These are phyloP conservation scores for Cecropterus lyciades DNA, from an alignment of 1,140 invertebrate species.

Conservation along the genomic window DNA sequence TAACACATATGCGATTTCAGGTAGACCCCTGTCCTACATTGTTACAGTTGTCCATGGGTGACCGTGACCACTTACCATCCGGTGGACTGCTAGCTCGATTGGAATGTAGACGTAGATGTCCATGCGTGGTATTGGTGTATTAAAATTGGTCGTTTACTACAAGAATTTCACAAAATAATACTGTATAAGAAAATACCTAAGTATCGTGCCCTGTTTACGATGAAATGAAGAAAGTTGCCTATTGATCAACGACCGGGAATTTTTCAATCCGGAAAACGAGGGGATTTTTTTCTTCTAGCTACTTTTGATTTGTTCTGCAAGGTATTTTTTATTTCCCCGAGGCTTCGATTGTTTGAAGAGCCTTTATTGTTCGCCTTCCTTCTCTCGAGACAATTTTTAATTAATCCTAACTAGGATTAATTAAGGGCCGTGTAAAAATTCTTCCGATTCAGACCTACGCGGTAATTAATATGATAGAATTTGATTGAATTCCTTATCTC, in stretches of 20 bases:
- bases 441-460: not conserved
- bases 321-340: constrained; percentile 34
- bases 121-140: no score
- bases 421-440: constrained; percentile 20
- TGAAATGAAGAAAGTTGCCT: constrained; percentile 26
- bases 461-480: constrained; percentile 16
- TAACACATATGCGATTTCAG: no score
- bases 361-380: constrained; percentile 29
- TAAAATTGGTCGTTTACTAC: no score
- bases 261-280: constrained; percentile 28
- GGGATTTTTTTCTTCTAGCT: constrained; percentile 30
- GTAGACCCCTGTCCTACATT: no score
- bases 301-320: constrained; percentile 35
- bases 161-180: no score
- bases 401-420: constrained; percentile 35
- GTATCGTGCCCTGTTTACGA: constrained; percentile 7
- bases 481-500: not conserved
- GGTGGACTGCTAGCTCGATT: no score
- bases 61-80: no score
- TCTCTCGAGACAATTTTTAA: constrained; percentile 33
- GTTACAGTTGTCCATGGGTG: no score
- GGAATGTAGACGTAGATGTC: no score
- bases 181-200: no score
- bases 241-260: constrained; percentile 22
- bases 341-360: constrained; percentile 32